A percentile compares a stretch with the other conserved stretches of the same genome.
These are phyloP conservation scores for Epinephelus malabaricus DNA, from an alignment of 2,797 vertebrate species.

Conservation along the genomic window DNA sequence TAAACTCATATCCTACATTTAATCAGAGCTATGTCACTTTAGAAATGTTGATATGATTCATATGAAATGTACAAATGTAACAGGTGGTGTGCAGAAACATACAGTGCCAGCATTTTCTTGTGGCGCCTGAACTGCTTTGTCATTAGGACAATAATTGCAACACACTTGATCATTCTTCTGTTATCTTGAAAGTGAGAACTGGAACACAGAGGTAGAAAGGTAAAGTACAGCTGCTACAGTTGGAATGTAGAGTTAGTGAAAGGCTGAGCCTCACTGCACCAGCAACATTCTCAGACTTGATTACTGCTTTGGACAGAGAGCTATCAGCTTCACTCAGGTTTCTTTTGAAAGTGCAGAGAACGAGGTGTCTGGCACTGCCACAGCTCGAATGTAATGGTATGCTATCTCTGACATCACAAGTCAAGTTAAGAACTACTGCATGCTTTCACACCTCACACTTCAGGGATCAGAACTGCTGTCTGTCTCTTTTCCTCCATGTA, in stretches of 20 bases:
- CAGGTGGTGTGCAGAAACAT: too few relatives aligned
- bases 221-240: background rate
- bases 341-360: conserved; percentile 2
- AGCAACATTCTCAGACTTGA: background rate
- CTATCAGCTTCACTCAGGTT: background rate
- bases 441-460: background rate
- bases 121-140: too few relatives aligned
- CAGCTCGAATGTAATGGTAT: background rate
- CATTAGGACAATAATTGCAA: background rate
- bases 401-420: background rate
- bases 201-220: background rate
- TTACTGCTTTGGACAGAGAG: background rate
- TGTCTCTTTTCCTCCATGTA: conserved; percentile 3
- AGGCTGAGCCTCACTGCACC: background rate
- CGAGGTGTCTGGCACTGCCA: background rate
- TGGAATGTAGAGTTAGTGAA: conserved; percentile 10
- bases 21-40: too few relatives aligned
- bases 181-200: conserved; percentile 13
- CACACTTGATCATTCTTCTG: background rate
- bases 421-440: background rate
- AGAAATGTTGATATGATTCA: too few relatives aligned
- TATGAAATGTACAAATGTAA: too few relatives aligned
- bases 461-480: background rate
- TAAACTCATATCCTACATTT: too few relatives aligned
- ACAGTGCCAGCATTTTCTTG: too few relatives aligned